phyloP scores from a whole-genome alignment of 1,140 invertebrate genomes.

The Anastatus disparis region DNA sequence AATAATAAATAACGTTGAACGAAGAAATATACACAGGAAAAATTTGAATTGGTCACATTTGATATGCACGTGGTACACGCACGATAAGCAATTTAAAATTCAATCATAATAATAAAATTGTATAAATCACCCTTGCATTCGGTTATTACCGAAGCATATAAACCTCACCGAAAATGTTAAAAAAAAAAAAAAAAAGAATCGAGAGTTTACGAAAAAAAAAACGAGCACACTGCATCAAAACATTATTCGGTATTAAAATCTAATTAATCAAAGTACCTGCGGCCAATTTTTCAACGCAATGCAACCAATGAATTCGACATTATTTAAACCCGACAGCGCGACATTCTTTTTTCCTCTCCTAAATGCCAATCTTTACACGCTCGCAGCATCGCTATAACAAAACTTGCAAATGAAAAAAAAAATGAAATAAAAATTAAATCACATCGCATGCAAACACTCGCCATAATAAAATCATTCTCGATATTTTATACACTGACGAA shows the following conservation, averaged over 20 bases:
- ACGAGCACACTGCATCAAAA: conserved; percentile 14
- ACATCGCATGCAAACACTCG: no score
- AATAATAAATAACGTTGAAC: conserved; percentile 22
- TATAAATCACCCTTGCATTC: conserved; percentile 41
- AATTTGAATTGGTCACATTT: background rate
- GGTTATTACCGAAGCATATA: conserved; percentile 43
- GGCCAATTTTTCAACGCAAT: background rate
- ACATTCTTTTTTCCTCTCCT: background rate
- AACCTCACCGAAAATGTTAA: background rate
- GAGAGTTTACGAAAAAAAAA: conserved; percentile 20
- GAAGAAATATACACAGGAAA: background rate
- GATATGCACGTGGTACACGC: conserved; percentile 16
- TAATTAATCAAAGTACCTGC: conserved; percentile 10
- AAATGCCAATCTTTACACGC: no score
- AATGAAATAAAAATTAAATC: no score
- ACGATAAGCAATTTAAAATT: conserved; percentile 32
- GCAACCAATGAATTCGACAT: background rate
- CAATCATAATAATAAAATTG: conserved; percentile 34
- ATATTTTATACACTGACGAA: no score
- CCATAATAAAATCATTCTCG: no score
- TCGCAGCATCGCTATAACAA: no score
- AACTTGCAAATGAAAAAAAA: no score
- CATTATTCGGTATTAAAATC: conserved; percentile 18
- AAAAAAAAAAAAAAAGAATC: conserved; percentile 33
- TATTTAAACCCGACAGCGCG: conserved; percentile 14